These are phyloP conservation scores for Urechis unicinctus DNA, from an alignment of 2,888 invertebrate genomes.

Conservation along the genomic window DNA sequence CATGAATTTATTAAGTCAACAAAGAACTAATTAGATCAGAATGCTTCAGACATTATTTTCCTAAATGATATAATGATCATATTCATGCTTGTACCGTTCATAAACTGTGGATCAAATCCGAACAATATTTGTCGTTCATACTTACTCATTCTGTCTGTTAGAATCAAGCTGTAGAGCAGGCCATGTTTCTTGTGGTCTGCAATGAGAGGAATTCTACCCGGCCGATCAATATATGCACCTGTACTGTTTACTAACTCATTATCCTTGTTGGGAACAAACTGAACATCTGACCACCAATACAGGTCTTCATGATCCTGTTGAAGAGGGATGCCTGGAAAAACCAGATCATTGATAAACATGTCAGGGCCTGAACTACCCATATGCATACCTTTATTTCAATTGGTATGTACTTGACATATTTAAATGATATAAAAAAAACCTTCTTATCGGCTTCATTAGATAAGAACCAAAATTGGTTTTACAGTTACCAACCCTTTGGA, in stretches of 20 bases:
- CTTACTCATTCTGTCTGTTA: constrained; percentile 9
- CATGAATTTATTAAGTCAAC: no score
- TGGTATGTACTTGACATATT: no score
- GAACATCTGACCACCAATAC: constrained; percentile 32
- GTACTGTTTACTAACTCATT: constrained; percentile 21
- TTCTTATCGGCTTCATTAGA: not conserved
- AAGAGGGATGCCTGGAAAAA: not conserved
- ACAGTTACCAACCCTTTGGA: not conserved
- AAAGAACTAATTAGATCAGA: no score
- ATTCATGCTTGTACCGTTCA: no score
- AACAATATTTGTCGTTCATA: no score
- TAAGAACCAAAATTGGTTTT: not conserved
- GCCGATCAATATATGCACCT: constrained; percentile 23
- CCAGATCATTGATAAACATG: no score
- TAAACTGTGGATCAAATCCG: no score
- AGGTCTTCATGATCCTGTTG: not conserved
- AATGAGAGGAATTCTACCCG: constrained; percentile 20
- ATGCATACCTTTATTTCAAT: no score
- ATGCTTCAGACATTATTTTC: no score
- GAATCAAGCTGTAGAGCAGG: constrained; percentile 18
- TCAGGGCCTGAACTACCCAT: no score
- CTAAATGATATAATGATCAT: no score
- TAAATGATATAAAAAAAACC: not conserved
- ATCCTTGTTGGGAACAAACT: constrained; percentile 34
- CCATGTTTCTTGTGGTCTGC: constrained; percentile 21